phyloP scores from a whole-genome alignment of 2,888 invertebrate genomes.

The Sesia apiformis region DNA sequence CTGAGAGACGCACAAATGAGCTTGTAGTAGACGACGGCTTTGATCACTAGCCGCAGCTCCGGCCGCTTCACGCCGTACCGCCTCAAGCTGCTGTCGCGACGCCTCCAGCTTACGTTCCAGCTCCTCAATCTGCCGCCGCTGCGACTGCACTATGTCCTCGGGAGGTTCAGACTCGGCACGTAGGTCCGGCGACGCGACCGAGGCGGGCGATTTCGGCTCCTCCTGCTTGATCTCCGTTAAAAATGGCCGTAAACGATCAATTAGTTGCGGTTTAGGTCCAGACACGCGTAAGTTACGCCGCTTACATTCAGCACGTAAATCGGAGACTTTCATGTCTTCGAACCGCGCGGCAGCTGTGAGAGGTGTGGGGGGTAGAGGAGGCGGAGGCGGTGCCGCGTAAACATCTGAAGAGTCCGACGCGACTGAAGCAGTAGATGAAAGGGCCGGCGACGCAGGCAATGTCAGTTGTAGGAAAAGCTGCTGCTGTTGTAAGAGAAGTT shows the following conservation, averaged over 20 bases:
- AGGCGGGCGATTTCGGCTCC: conserved; percentile 56
- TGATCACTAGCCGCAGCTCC: conserved; percentile 64
- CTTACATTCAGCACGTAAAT: conserved; percentile 94
- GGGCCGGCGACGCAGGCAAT: conserved; percentile 79
- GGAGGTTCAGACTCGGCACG: conserved; percentile 48
- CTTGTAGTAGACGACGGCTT: conserved; percentile 74
- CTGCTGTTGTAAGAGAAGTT: conserved; percentile 93
- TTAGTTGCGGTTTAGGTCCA: conserved; percentile 95
- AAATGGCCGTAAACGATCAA: conserved; percentile 90
- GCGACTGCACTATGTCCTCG: conserved; percentile 87
- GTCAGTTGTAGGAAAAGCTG: conserved; percentile 91
- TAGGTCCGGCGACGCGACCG: conserved; percentile 30
- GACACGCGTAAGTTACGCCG: conserved; percentile 95
- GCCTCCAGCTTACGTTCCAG: conserved; percentile 86
- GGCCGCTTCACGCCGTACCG: conserved; percentile 76
- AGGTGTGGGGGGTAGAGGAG: conserved; percentile 52
- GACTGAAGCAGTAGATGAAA: conserved; percentile 46
- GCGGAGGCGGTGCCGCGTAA: conserved; percentile 63
- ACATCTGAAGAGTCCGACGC: conserved; percentile 51
- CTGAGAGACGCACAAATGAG: conserved; percentile 69
- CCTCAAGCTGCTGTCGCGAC: conserved; percentile 84
- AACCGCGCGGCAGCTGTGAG: conserved; percentile 76
- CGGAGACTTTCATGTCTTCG: conserved; percentile 96
- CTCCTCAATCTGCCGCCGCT: conserved; percentile 88
- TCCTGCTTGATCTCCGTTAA: conserved; percentile 59